Evolutionary conservation across 2,113 vertebrate species (phyloP), one percentile per base, ranked within the genome.

Genomic region (Romanogobio albipinnatus): DNA sequence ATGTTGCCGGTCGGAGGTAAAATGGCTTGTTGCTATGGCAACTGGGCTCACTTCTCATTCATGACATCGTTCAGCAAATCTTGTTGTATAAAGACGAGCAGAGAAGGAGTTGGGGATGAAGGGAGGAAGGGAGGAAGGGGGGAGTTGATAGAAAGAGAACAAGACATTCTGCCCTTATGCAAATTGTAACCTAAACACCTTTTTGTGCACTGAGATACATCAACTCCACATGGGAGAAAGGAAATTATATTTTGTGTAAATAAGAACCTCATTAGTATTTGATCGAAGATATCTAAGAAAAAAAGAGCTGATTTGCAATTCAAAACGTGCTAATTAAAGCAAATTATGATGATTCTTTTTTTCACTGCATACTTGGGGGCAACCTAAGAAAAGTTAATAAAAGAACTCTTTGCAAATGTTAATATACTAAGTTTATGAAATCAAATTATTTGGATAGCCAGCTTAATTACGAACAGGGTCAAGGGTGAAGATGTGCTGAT

Each of bases 11-110:
- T 85, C 64, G 26, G 88, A 84, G 78, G 87, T 86, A 89, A 86
- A 89, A 89, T 87, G 85, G 82, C 77, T 87, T 85, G 90, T 90
- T 90, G 85, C 90, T 70, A 84, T 90, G 85, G 88, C 78, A 90
- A 90, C 90, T 79, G 43, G 73, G 83, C 87, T 85, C 86, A 87
- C 86, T 86, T 90, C 86, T 88, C 87, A 90, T 90, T 90, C 89
- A 90, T 86, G 85, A 83, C 88, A 88, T 84, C 80, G 61, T 86
- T 87, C 84, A 43, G 85, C 84, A 86, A 83, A 85, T 88, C 85
- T 86, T 83, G 80, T 76, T 77, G 84, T 86, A 85, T 85, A 86
- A 89, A 87, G 78, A 85, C 68, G 76, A 71, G 70, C 74, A 87
- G 64, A 78, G 64, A 71, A 77, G 78, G 75, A 22, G 81, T 56